Evolutionary conservation across 2,113 vertebrate genomes (phyloP).

Genomic region (Oreochromis spilurus): DNA sequence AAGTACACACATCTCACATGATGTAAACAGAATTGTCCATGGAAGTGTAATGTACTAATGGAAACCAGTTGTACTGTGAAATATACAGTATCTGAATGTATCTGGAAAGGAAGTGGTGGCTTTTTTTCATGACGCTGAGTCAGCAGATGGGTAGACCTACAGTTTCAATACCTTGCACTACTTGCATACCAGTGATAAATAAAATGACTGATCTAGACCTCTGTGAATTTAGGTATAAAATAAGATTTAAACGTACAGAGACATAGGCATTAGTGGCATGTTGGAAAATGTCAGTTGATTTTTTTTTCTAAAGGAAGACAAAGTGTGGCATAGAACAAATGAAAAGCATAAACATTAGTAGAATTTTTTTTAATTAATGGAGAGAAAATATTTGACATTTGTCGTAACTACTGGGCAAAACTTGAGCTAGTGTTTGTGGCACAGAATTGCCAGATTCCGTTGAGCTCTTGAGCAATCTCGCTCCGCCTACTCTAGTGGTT

Average conservation of each 20-base stretch:
- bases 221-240: background rate
- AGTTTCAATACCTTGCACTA: background rate
- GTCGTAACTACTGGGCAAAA: background rate
- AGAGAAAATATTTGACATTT: background rate
- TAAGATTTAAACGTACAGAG: background rate
- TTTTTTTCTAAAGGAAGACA: background rate
- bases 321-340: background rate
- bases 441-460: background rate
- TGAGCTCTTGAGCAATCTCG: background rate
- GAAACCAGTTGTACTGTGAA: slow-evolving; percentile 33
- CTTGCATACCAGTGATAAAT: background rate
- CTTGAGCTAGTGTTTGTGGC: background rate
- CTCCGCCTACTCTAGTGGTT: slow-evolving; percentile 23
- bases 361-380: background rate
- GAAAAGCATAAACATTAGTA: background rate
- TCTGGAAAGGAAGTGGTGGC: background rate
- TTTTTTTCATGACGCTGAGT: background rate
- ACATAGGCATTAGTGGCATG: background rate
- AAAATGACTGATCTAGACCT: background rate
- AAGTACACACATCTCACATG: background rate
- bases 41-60: slow-evolving; percentile 3
- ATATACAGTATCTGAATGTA: slow-evolving; percentile 52
- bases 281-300: background rate
- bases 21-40: slow-evolving; percentile 4
- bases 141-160: background rate